Evolutionary conservation across 2,113 vertebrate genomes (phyloP).

Genomic region (Epinephelus moara): DNA sequence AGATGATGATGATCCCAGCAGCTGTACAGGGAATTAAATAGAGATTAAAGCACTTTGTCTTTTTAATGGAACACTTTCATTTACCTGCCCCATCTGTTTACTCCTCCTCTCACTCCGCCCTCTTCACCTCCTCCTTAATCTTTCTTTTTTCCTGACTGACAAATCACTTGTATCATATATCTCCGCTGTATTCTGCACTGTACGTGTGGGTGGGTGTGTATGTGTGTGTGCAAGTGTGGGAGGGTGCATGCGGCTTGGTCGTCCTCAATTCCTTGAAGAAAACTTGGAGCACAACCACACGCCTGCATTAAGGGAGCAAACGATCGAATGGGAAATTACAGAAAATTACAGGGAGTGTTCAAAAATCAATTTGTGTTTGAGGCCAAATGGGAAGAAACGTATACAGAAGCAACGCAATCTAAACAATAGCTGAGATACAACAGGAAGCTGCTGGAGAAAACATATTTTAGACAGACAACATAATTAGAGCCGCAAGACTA

Average conservation of each 20-base stretch:
- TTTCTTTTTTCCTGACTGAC: slow-evolving; percentile 15
- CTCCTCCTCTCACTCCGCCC: not conserved
- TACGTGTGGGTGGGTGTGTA: not conserved
- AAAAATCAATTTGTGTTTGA: slow-evolving; percentile 71
- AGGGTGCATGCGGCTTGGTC: not conserved
- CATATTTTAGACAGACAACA: slow-evolving; percentile 51
- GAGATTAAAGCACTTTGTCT: slow-evolving; percentile 56
- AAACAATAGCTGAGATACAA: slow-evolving; percentile 62
- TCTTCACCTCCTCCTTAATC: slow-evolving; percentile 21
- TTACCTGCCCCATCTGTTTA: slow-evolving; percentile 51
- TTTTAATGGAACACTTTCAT: slow-evolving; percentile 51
- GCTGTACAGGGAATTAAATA: slow-evolving; percentile 38
- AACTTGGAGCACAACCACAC: slow-evolving; percentile 11
- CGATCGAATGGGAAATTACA: slow-evolving; percentile 56
- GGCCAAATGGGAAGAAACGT: slow-evolving; percentile 57
- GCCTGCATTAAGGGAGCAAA: slow-evolving; percentile 46
- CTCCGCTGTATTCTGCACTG: not conserved
- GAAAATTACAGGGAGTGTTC: slow-evolving; percentile 65
- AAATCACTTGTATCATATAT: slow-evolving; percentile 34
- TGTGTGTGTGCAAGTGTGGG: not conserved
- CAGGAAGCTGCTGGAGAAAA: slow-evolving; percentile 45
- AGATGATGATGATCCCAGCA: slow-evolving; percentile 36
- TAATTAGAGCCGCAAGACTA: slow-evolving; percentile 36
- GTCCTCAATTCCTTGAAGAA: not conserved
- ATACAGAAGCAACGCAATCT: slow-evolving; percentile 44